These are phyloP conservation scores for Copsychus sechellarum DNA, from an alignment of 2,113 vertebrate genomes.

Conservation along the genomic window DNA sequence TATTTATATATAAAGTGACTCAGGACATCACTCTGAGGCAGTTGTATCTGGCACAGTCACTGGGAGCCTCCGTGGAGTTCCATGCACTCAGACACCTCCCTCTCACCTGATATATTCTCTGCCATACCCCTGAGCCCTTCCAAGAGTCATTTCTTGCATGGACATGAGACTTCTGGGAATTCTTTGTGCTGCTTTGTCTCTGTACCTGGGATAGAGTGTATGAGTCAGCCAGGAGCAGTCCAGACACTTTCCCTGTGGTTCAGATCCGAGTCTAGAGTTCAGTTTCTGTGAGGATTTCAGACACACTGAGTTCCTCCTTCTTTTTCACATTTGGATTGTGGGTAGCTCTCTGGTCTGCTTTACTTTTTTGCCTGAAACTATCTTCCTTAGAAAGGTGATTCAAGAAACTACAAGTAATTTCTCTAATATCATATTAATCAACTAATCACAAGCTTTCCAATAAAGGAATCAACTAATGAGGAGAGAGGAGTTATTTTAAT, in stretches of 20 bases:
- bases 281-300: background rate
- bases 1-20: too few species aligned
- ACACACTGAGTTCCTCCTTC: background rate
- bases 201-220: background rate
- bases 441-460: background rate
- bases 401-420: background rate
- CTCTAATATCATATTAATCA: background rate
- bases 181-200: background rate
- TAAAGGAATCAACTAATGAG: background rate
- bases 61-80: background rate
- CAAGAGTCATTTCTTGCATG: background rate
- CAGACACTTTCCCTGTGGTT: background rate
- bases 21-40: fast-evolving
- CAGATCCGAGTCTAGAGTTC: background rate
- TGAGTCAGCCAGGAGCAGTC: background rate
- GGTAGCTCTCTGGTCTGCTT: background rate
- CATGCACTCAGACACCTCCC: background rate
- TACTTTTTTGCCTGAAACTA: background rate
- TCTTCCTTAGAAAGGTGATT: background rate
- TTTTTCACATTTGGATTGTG: background rate
- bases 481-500: background rate
- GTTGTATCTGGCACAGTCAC: background rate
- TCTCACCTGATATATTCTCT: background rate
- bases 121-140: background rate
- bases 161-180: background rate